phyloP scores from a whole-genome alignment of 2,797 vertebrate species.

The Alfaro cultratus region DNA sequence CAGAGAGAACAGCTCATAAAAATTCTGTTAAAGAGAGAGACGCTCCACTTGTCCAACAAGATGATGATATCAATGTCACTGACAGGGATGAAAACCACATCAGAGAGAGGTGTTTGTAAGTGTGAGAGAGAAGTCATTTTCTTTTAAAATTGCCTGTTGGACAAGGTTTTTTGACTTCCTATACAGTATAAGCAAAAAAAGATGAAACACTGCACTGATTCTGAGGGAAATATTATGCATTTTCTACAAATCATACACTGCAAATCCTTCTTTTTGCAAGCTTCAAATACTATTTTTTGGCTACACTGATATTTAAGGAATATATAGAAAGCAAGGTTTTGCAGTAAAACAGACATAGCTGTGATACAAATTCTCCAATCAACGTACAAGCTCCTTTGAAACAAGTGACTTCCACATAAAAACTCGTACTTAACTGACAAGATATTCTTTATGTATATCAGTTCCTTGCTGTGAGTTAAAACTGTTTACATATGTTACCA shows the following conservation, averaged over 20 bases:
- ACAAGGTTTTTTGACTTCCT: not conserved
- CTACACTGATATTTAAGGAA: not conserved
- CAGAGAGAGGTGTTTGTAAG: slow-evolving; percentile 8
- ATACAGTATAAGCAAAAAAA: not conserved
- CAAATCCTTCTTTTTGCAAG: not conserved
- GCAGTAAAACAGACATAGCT: not conserved
- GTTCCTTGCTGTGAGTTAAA: not conserved
- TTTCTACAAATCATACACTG: not conserved
- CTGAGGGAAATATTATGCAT: not conserved
- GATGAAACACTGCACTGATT: not conserved
- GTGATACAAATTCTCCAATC: slow-evolving; percentile 3
- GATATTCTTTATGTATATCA: not conserved
- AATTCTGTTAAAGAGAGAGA: slow-evolving; percentile 33
- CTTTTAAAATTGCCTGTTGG: slow-evolving; percentile 13
- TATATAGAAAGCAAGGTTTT: not conserved
- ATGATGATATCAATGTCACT: slow-evolving; percentile 46
- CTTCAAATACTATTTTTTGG: not conserved
- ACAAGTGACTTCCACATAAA: slow-evolving; percentile 17
- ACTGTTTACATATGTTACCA: not conserved
- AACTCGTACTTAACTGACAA: not conserved
- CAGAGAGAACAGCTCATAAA: slow-evolving; percentile 27
- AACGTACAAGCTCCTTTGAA: slow-evolving; percentile 8
- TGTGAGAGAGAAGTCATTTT: slow-evolving; percentile 11
- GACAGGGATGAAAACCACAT: slow-evolving; percentile 29
- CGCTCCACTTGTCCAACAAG: slow-evolving; percentile 17